These are phyloP conservation scores for Silurus aristotelis DNA, from an alignment of 2,797 vertebrate species.

Conservation along the genomic window DNA sequence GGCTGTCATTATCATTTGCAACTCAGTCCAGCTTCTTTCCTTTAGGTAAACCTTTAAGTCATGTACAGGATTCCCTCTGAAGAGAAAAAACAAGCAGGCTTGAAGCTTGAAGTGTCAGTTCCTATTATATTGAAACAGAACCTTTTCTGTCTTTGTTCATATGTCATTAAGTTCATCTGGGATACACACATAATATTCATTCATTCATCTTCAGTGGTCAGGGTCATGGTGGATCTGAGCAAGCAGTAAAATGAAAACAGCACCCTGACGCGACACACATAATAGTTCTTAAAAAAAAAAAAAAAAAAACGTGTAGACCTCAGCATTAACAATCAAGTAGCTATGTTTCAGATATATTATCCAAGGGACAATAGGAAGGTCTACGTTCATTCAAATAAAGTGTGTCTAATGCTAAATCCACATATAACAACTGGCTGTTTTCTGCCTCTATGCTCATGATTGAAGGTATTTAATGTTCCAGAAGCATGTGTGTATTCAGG, in stretches of 20 bases:
- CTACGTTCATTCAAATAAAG: background rate
- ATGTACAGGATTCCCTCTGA: background rate
- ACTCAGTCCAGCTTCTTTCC: background rate
- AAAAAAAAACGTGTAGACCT: background rate
- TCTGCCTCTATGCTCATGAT: slow-evolving; percentile 41
- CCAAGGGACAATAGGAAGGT: background rate
- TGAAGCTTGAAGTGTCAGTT: background rate
- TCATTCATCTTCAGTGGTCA: slow-evolving; percentile 6
- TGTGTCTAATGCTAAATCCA: background rate
- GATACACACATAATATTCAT: background rate
- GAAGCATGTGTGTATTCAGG: slow-evolving; percentile 49
- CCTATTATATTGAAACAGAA: background rate
- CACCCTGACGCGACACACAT: background rate
- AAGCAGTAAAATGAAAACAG: background rate
- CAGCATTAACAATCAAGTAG: background rate
- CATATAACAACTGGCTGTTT: background rate
- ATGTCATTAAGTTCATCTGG: background rate
- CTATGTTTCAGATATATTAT: background rate
- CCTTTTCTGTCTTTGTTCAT: background rate
- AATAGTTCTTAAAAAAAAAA: background rate
- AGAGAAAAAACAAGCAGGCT: slow-evolving; percentile 3
- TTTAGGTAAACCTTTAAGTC: slow-evolving; percentile 3
- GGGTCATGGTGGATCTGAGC: background rate
- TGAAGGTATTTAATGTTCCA: slow-evolving; percentile 47
- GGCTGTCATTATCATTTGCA: background rate